phyloP scores from a whole-genome alignment of 2,888 invertebrate genomes.

The Patella pellucida region DNA sequence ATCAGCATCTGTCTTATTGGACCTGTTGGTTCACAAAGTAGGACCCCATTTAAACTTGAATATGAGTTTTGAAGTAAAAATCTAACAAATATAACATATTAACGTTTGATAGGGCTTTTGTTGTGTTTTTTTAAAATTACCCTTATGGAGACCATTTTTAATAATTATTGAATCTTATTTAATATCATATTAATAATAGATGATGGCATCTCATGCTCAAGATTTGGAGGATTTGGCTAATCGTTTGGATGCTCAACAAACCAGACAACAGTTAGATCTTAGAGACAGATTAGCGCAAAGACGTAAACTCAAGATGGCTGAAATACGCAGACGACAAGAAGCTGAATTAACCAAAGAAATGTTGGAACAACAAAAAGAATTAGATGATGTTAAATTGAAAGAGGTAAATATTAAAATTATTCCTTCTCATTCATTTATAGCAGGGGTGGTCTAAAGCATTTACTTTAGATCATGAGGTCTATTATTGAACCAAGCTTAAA shows the following conservation, averaged over 20 bases:
- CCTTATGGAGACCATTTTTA: not conserved
- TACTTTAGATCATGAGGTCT: too few relatives aligned
- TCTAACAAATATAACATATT: too few relatives aligned
- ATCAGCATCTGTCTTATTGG: too few relatives aligned
- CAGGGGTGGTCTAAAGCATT: too few relatives aligned
- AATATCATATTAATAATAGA: conserved; percentile 38
- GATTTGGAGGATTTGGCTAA: conserved; percentile 60
- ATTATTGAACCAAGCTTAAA: too few relatives aligned
- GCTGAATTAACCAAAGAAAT: conserved; percentile 63
- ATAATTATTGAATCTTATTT: not conserved
- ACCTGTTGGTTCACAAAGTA: too few relatives aligned
- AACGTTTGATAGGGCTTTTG: too few relatives aligned
- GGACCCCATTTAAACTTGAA: too few relatives aligned
- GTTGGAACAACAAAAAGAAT: conserved; percentile 65
- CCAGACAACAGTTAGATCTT: conserved; percentile 55
- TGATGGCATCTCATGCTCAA: conserved; percentile 63
- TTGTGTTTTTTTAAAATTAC: not conserved
- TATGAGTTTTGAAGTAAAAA: too few relatives aligned
- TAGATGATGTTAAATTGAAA: conserved; percentile 60
- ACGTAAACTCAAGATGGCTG: conserved; percentile 55
- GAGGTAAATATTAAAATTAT: conserved; percentile 35
- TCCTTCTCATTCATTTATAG: too few relatives aligned
- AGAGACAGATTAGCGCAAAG: conserved; percentile 58
- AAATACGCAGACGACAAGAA: conserved; percentile 63
- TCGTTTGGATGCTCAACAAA: conserved; percentile 55